Evolutionary conservation across 2,888 invertebrate species (phyloP), one percentile per base, ranked within the genome.

Genomic region (Selenia dentaria): DNA sequence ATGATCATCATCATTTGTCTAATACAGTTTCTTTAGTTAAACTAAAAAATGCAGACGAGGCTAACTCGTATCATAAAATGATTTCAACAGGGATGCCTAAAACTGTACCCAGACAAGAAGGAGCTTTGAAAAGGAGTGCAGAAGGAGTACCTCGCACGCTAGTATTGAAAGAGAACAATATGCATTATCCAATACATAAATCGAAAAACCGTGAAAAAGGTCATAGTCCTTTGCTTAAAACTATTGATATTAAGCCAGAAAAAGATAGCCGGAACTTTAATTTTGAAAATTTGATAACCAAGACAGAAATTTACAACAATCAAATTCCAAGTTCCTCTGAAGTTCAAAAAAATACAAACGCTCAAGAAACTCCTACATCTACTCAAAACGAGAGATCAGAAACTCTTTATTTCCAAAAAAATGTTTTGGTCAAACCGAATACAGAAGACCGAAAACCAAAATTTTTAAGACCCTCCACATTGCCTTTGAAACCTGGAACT

Each of bases 401-500:
- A 75, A 86, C 91, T 11, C 79, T 77, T 26, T 91, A 91, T 59
- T 90, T 91, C 48, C 89, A 91, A 64, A 91, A 91, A 61, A 89
- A 79, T 62, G 47, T 70, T 11, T 62, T 71, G 38, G 52, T 67
- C 0, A 85, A 82, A 54, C 53, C 75, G 14, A 55, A 57, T 13
- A 57, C 62, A 20, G 90, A 91, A 45, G 91, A 89, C 16, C 84
- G 86, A 57, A 88, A 91, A 59, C 91, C 92, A 5, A 96, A 95
- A 71, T 96, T 96, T 74, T 88, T 96, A 39, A 92, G 97, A 44
- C 97, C 97, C 0, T 96, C 95, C 3, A 96, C 96, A 18, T 84
- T 97, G 52, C 95, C 97, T 0, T 79, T 97, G 20, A 96, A 96
- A 76, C 96, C 97, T 1, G 96, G 96, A 2, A 95, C 95, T 6